Percentiles rank a stretch among this genome's conserved stretches.
These are phyloP conservation scores for Pterocles burchelli DNA, from an alignment of 2,113 vertebrate species.

Conservation along the genomic window DNA sequence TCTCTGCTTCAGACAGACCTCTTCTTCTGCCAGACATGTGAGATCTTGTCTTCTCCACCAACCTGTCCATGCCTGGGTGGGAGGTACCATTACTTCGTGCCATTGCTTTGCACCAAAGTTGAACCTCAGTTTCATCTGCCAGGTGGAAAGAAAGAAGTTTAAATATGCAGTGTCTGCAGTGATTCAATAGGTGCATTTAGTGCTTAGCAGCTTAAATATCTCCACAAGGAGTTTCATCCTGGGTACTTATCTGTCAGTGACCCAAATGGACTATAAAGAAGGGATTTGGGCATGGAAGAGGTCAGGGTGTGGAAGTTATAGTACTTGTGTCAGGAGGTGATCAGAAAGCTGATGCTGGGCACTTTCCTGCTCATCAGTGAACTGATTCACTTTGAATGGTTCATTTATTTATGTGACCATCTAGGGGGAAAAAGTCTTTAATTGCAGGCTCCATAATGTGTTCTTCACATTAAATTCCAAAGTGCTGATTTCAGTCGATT, in stretches of 20 bases:
- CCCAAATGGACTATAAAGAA: constrained; percentile 27
- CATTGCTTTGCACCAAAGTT: neutral
- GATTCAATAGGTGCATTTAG: neutral
- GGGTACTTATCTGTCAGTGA: neutral
- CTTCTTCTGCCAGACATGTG: neutral
- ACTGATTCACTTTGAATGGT: constrained; percentile 67
- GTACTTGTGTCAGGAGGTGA: neutral
- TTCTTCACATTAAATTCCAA: constrained; percentile 68
- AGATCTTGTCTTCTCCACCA: neutral
- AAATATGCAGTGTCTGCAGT: neutral
- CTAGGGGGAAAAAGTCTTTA: constrained; percentile 68
- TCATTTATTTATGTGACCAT: constrained; percentile 73
- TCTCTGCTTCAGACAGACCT: neutral
- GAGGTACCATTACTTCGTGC: neutral
- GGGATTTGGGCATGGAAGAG: neutral
- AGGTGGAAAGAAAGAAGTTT: neutral
- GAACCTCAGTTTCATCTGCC: neutral
- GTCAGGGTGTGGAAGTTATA: neutral
- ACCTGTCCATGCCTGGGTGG: neutral
- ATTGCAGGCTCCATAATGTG: constrained; percentile 68
- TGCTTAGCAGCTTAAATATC: neutral
- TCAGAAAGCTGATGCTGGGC: constrained; percentile 45
- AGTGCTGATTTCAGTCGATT: constrained; percentile 70
- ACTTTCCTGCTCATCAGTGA: constrained; percentile 57
- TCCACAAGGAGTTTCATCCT: constrained; percentile 38